Conservation (phyloP, 2,113 vertebrate species). For the Microtus richardsoni region DNA sequence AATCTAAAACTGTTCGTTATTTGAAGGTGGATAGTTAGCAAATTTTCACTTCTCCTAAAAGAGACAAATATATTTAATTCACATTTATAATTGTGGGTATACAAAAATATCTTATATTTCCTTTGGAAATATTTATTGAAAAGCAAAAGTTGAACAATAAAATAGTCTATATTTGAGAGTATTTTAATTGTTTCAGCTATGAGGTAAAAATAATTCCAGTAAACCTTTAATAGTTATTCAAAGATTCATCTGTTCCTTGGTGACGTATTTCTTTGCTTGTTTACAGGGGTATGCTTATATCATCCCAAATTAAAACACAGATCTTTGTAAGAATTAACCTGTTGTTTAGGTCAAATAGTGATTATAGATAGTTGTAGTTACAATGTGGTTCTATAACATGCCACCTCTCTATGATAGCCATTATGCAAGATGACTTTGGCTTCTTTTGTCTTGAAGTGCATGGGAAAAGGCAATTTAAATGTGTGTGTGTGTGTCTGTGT, state of each 20-base stretch:
- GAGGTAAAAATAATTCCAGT: not conserved
- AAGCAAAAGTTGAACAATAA: slow-evolving; percentile 19
- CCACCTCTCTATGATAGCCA: not conserved
- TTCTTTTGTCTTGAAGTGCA: slow-evolving; percentile 19
- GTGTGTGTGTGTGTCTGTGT: not conserved
- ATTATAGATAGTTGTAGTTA: slow-evolving; percentile 4
- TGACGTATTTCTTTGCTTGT: not conserved
- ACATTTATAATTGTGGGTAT: not conserved
- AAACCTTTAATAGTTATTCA: not conserved
- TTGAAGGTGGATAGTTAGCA: slow-evolving; percentile 22
- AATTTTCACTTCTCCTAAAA: not conserved
- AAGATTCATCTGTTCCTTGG: not conserved
- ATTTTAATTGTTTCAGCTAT: not conserved
- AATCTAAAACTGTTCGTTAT: slow-evolving; percentile 13
- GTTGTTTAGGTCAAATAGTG: not conserved
- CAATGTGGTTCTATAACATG: not conserved
- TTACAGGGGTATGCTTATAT: not conserved
- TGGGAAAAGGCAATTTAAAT: slow-evolving; percentile 1
- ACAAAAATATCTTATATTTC: not conserved
- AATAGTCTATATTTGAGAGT: slow-evolving; percentile 26
- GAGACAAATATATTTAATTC: slow-evolving; percentile 47
- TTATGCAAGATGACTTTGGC: not conserved
- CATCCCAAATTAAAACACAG: not conserved
- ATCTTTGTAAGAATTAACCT: not conserved
- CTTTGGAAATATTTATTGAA: not conserved